Percentiles rank a stretch among this genome's conserved stretches.
Evolutionary conservation across 1,140 invertebrate genomes (phyloP).

Genomic region (Lysiphlebus fabarum): DNA sequence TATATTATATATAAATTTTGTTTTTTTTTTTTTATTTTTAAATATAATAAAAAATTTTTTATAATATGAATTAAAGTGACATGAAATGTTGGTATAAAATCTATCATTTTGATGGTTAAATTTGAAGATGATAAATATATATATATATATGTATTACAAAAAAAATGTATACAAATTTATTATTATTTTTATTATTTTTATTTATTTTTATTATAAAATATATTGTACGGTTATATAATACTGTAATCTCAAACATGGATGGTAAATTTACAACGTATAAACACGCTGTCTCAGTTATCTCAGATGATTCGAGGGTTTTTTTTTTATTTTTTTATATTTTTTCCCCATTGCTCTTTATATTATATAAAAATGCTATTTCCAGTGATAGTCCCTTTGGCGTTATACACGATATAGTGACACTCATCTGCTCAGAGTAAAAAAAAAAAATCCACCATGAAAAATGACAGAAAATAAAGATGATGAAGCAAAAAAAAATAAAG

Average conservation of each 20-base stretch:
- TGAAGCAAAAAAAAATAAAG: background rate
- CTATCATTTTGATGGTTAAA: no score
- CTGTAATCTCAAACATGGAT: constrained; percentile 19
- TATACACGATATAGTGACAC: constrained; percentile 7
- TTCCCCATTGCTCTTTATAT: constrained; percentile 28
- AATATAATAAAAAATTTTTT: background rate
- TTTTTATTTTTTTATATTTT: no score
- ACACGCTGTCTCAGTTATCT: constrained; percentile 39
- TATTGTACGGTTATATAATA: constrained; percentile 18
- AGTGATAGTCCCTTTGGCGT: constrained; percentile 13
- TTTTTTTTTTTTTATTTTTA: background rate
- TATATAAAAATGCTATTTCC: background rate
- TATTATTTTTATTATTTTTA: no score
- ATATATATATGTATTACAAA: constrained; percentile 5
- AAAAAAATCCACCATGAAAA: constrained; percentile 18
- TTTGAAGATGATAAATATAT: constrained; percentile 13
- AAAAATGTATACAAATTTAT: no score
- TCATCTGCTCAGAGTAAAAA: constrained; percentile 23
- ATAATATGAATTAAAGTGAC: no score
- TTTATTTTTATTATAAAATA: background rate
- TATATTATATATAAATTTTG: constrained; percentile 6
- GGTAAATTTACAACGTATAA: constrained; percentile 37
- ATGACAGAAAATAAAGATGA: background rate
- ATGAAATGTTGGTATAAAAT: no score
- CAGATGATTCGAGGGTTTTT: constrained; percentile 10